Evolutionary conservation across 2,797 vertebrate genomes (phyloP).

Genomic region (Gambusia yucatana): DNA sequence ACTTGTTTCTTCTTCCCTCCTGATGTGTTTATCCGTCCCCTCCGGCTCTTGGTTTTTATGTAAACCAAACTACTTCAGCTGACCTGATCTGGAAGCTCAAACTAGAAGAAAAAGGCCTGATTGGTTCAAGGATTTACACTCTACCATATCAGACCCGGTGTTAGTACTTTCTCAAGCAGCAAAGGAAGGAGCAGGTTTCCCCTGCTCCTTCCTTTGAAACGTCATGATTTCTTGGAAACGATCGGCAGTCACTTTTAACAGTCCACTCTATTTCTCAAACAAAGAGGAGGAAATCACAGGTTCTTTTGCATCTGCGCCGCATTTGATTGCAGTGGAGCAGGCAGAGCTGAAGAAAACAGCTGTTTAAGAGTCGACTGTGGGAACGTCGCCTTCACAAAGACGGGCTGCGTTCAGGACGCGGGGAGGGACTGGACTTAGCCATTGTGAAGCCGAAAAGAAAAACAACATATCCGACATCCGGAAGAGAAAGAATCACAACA

Average conservation of each 20-base stretch:
- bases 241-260: slow-evolving; percentile 45
- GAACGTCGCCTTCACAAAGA: slow-evolving; percentile 40
- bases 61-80: slow-evolving; percentile 57
- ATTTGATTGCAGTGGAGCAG: slow-evolving; percentile 25
- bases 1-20: slow-evolving; percentile 28
- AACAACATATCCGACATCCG: slow-evolving; percentile 54
- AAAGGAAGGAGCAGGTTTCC: slow-evolving; percentile 9
- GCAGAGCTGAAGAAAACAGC: slow-evolving; percentile 15
- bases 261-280: slow-evolving; percentile 40
- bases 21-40: slow-evolving; percentile 33
- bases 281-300: slow-evolving; percentile 46
- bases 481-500: slow-evolving; percentile 53
- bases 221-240: slow-evolving; percentile 30
- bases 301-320: slow-evolving; percentile 19
- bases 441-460: slow-evolving; percentile 59
- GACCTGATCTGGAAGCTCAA: slow-evolving; percentile 56
- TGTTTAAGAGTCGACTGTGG: slow-evolving; percentile 31
- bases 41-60: slow-evolving; percentile 50
- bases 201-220: slow-evolving; percentile 41
- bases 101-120: slow-evolving; percentile 47
- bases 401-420: slow-evolving; percentile 15
- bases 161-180: slow-evolving; percentile 18
- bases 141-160: slow-evolving; percentile 36
- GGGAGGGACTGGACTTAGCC: slow-evolving; percentile 43
- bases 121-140: slow-evolving; percentile 21